Conservation (phyloP, 1,140 invertebrate species). For the Sycobia sp. region DNA sequence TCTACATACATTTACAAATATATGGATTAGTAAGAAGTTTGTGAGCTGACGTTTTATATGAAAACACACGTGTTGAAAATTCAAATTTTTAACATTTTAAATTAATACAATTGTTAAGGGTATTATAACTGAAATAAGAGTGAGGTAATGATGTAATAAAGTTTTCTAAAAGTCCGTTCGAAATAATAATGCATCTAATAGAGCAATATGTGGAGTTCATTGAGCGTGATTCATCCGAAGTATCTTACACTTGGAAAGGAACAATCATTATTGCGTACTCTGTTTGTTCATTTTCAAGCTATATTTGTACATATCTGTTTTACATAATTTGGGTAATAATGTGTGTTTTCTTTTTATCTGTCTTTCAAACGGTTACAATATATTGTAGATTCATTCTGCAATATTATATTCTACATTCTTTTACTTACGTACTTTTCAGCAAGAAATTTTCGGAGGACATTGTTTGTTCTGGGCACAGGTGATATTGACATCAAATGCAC, state of each 20-base stretch:
- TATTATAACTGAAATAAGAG: too few species aligned
- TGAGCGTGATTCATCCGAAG: conserved; percentile 39
- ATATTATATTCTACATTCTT: conserved; percentile 5
- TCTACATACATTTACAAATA: too few species aligned
- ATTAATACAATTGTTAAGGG: too few species aligned
- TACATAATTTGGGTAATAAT: conserved; percentile 43
- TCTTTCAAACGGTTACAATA: too few species aligned
- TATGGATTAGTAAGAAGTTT: too few species aligned
- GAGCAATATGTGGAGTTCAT: conserved; percentile 42
- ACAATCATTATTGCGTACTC: conserved; percentile 38
- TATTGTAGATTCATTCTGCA: too few species aligned
- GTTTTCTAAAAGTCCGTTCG: not conserved
- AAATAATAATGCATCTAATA: conserved; percentile 33
- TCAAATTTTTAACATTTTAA: too few species aligned
- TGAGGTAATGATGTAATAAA: too few species aligned
- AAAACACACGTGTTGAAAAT: too few species aligned
- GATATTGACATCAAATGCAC: not conserved
- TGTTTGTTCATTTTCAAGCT: conserved; percentile 36
- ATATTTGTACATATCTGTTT: conserved; percentile 41
- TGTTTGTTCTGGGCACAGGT: conserved; percentile 45
- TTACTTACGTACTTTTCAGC: too few species aligned
- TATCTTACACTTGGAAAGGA: conserved; percentile 45
- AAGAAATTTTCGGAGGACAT: conserved; percentile 38
- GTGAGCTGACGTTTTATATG: too few species aligned
- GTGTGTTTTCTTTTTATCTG: not conserved